Percentiles rank a stretch among this genome's conserved stretches.
Conservation (phyloP, 2,797 vertebrate genomes). For the Tapera naevia region DNA sequence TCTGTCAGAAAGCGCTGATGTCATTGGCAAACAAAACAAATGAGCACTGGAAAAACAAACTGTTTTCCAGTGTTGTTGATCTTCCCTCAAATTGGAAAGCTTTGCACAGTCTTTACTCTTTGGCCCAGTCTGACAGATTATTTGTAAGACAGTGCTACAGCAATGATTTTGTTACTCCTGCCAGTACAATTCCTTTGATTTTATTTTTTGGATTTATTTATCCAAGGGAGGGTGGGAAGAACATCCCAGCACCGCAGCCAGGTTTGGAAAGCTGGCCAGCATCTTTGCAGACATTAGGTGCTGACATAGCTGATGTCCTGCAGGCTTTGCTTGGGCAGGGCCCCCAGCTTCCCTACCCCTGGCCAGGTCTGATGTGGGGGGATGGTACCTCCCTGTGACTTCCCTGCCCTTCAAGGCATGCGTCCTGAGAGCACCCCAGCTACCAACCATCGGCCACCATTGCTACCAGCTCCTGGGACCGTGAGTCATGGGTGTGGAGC, state of each 20-base stretch:
- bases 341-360: fast-evolving
- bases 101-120: conserved; percentile 24
- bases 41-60: conserved; percentile 54
- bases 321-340: neutral
- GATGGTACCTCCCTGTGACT: neutral
- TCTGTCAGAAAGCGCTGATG: conserved; percentile 63
- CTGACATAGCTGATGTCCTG: neutral
- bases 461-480: neutral
- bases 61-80: conserved; percentile 31
- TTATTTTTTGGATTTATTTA: conserved; percentile 32
- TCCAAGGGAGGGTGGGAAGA: neutral
- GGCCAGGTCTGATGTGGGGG: too few species aligned
- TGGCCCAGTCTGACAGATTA: conserved; percentile 4
- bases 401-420: neutral
- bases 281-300: neutral
- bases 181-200: conserved; percentile 33
- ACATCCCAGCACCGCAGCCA: neutral
- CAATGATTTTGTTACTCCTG: neutral
- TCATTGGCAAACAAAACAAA: conserved; percentile 70
- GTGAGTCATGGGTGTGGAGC: neutral
- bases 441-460: neutral
- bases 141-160: neutral
- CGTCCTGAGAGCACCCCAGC: neutral
- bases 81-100: conserved; percentile 51
- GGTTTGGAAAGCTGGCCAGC: neutral